Conservation (phyloP, 2,113 vertebrate genomes). For the Oryzias melastigma region DNA sequence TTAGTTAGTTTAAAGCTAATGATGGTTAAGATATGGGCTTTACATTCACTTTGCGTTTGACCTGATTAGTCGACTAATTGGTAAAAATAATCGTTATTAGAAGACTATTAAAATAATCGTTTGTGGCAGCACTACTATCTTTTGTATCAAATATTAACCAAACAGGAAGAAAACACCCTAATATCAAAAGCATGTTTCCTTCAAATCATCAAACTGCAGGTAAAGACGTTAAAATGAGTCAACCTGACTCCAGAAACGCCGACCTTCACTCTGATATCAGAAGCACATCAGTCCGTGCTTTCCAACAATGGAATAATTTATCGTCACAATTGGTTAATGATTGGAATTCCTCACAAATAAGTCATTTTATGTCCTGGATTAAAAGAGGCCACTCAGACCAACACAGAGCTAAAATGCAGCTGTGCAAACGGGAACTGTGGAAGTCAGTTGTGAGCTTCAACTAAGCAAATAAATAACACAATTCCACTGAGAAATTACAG, state of each 20-base stretch:
- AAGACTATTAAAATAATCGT: too few species aligned
- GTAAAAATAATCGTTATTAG: too few species aligned
- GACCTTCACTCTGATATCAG: slow-evolving; percentile 1
- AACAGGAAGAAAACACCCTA: neutral
- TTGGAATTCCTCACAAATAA: slow-evolving; percentile 40
- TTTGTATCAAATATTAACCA: neutral
- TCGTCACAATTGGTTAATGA: slow-evolving; percentile 39
- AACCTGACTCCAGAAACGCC: too few species aligned
- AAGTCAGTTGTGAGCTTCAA: slow-evolving; percentile 64
- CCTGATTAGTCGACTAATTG: too few species aligned
- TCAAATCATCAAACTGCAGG: too few species aligned
- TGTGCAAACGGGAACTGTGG: slow-evolving; percentile 67
- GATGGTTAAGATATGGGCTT: too few species aligned
- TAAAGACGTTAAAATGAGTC: neutral
- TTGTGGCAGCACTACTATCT: too few species aligned
- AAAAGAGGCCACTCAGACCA: slow-evolving; percentile 42
- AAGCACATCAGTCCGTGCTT: slow-evolving; percentile 5
- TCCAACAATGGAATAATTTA: slow-evolving; percentile 17
- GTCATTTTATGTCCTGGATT: slow-evolving; percentile 44
- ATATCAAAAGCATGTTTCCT: too few species aligned
- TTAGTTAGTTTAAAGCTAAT: too few species aligned
- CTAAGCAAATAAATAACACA: slow-evolving; percentile 72
- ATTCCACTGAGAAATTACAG: slow-evolving; percentile 69
- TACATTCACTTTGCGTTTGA: too few species aligned
- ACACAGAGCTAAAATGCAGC: slow-evolving; percentile 65